phyloP scores from a whole-genome alignment of 2,888 invertebrate genomes.

The Calameuta filiformis region DNA sequence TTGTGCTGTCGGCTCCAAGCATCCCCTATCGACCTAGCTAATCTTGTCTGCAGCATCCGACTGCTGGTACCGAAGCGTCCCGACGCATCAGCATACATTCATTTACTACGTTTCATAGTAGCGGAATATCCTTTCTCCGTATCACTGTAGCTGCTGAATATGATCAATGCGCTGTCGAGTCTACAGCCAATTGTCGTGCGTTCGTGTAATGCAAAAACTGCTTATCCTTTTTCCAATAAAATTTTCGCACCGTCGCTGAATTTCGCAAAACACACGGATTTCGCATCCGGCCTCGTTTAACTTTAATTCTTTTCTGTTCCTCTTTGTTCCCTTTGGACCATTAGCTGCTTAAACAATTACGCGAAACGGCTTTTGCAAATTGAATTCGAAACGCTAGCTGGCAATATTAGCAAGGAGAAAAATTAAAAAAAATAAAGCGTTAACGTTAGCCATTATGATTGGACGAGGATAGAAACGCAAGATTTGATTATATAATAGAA shows the following conservation, averaged over 20 bases:
- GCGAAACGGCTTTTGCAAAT: not conserved
- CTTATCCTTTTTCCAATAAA: too few relatives aligned
- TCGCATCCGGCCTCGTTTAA: not conserved
- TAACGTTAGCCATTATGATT: not conserved
- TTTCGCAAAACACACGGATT: not conserved
- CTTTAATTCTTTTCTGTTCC: not conserved
- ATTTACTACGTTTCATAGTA: too few relatives aligned
- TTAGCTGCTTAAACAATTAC: not conserved
- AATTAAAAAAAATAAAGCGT: not conserved
- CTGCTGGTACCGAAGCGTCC: too few relatives aligned
- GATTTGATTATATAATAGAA: too few relatives aligned
- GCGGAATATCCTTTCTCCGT: too few relatives aligned
- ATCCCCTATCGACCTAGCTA: constrained; percentile 44
- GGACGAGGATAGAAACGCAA: too few relatives aligned
- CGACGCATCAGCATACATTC: too few relatives aligned
- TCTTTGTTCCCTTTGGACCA: too few relatives aligned
- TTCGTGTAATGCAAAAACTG: not conserved
- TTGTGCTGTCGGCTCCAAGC: constrained; percentile 25
- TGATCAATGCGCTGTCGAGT: not conserved
- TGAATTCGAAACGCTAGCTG: not conserved
- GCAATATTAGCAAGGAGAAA: not conserved
- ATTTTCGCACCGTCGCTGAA: too few relatives aligned
- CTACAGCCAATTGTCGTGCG: not conserved
- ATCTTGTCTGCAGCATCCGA: constrained; percentile 34
- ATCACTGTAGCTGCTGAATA: too few relatives aligned